phyloP scores from a whole-genome alignment of 1,140 invertebrate species.

The Polypedilum vanderplanki region DNA sequence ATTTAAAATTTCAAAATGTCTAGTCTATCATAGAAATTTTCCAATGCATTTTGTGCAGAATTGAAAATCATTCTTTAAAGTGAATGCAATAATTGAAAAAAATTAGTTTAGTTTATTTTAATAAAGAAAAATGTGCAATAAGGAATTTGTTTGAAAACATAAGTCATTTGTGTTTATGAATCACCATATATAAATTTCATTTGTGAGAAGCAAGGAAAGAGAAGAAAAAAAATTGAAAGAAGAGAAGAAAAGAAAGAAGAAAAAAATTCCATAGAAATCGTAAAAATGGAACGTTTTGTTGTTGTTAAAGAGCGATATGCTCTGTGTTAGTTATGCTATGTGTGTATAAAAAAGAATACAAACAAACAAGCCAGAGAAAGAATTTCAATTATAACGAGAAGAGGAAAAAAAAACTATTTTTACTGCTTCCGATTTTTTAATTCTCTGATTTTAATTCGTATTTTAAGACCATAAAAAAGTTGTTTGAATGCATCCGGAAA shows the following conservation, averaged over 20 bases:
- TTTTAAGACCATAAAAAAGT: neutral
- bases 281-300: slow-evolving; percentile 24
- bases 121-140: neutral
- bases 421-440: slow-evolving; percentile 1
- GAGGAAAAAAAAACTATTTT: neutral
- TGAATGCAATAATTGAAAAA: neutral
- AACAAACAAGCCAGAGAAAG: slow-evolving; percentile 4
- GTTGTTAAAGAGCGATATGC: neutral
- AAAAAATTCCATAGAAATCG: slow-evolving; percentile 28
- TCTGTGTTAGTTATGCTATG: neutral
- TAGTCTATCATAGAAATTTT: neutral
- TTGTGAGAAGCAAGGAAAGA: neutral
- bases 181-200: neutral
- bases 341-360: neutral
- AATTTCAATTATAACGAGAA: slow-evolving; percentile 7
- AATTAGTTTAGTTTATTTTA: neutral
- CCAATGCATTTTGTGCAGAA: neutral
- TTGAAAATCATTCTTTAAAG: neutral
- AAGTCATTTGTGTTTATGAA: neutral
- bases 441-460: neutral
- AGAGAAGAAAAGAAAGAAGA: slow-evolving; percentile 14
- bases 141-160: slow-evolving; percentile 13
- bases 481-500: neutral
- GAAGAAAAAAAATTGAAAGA: neutral
- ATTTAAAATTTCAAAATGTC: slow-evolving; percentile 1